Evolutionary conservation across 2,797 vertebrate genomes (phyloP), one percentile per base, ranked within the genome.

Genomic region (Furcifer pardalis): DNA sequence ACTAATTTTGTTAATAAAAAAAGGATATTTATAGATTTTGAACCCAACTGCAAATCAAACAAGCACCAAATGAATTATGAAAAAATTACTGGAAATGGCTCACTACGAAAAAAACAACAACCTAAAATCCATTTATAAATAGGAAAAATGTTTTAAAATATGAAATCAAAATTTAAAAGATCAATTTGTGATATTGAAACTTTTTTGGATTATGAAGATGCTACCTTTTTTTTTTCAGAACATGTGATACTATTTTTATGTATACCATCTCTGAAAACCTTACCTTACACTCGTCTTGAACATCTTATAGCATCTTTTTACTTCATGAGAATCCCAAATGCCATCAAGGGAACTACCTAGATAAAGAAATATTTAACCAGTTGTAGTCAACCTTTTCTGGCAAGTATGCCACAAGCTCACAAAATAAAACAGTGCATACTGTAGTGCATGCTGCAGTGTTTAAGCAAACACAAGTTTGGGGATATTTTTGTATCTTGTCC

Each of bases 11-110:
- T 59, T 68, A 42, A 42, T n/a, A 27, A 17, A 74, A 13, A n/a
- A n/a, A 71, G 79, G 74, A 37, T 56, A 60, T 27, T 69, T 65
- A 71, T 52, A 49, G 46, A 76, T 84, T 56, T 87, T 42, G 83
- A 83, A 79, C 32, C 6, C 81, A 77, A 79, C 32, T 86, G 46
- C 77, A 74, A 74, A 40, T 62, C 63, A 68, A 32, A 72, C 12
- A 4, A 59, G 10, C 35, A 81, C 25, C 69, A 82, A 62, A 32
- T 56, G 37, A 4, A 60, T 21, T 49, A 12, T 49, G 46, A 49
- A 49, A 49, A 49, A 49, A 49, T 8, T 49, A 49, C 7, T 49
- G 46, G 46, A 49, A 49, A n/a, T n/a, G n/a, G n/a, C n/a, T n/a
- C n/a, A n/a, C n/a, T n/a, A n/a, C n/a, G n/a, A n/a, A n/a, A n/a